A percentile compares a stretch with the other conserved stretches of the same genome.
These are phyloP conservation scores for Spinibarbus caldwelli DNA, from an alignment of 2,797 vertebrate genomes.

Conservation along the genomic window DNA sequence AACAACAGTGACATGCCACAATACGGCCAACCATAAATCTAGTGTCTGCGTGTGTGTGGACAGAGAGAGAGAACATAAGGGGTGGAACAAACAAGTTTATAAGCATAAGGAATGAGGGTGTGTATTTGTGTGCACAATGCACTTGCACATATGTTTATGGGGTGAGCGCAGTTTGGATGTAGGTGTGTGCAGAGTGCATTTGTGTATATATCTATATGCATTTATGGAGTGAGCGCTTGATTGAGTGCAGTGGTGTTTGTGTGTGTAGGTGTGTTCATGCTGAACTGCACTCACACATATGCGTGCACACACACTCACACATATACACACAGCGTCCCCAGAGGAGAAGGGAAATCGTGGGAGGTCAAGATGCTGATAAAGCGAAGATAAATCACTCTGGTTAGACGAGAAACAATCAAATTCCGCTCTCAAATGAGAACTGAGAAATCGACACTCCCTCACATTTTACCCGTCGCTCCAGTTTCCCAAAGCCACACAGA, in stretches of 20 bases:
- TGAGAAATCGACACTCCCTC: conserved; percentile 34
- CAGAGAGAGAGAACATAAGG: conserved; percentile 20
- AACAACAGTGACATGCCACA: not conserved
- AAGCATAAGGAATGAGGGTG: not conserved
- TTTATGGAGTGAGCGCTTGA: not conserved
- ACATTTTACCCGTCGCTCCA: not conserved
- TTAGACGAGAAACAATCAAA: conserved; percentile 35
- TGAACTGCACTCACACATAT: not conserved
- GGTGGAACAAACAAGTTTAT: not conserved
- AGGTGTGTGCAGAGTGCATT: conserved; percentile 22
- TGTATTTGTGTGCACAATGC: not conserved
- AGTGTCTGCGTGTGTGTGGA: conserved; percentile 7
- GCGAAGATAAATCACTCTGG: conserved; percentile 42
- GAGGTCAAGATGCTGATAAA: conserved; percentile 58
- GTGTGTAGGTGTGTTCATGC: conserved; percentile 37
- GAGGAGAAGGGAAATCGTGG: conserved; percentile 57
- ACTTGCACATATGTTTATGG: not conserved
- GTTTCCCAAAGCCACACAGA: not conserved
- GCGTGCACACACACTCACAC: not conserved
- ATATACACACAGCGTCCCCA: conserved; percentile 3
- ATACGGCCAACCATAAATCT: conserved; percentile 13
- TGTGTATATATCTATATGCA: not conserved
- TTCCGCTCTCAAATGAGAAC: conserved; percentile 28
- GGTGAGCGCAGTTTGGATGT: not conserved
- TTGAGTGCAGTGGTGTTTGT: conserved; percentile 23